Evolutionary conservation across 1,140 invertebrate species (phyloP).

Genomic region (Capitella teleta): DNA sequence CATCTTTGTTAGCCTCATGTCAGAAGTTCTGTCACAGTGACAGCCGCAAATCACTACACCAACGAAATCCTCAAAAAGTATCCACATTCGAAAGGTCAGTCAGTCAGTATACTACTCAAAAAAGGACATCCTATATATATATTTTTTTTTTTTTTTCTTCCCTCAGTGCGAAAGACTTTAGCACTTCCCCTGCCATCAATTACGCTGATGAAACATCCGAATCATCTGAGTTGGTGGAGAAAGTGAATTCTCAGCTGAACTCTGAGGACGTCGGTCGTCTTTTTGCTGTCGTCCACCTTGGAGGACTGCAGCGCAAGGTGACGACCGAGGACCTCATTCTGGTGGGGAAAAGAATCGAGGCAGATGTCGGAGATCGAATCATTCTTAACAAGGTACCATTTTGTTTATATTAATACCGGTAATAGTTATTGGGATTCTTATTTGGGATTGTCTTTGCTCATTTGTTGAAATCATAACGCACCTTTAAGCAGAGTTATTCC

Average conservation of each 20-base stretch:
- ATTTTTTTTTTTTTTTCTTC: too few species aligned
- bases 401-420: slow-evolving; percentile 4
- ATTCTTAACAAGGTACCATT: slow-evolving; percentile 66
- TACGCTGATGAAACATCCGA: too few species aligned
- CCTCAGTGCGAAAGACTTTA: too few species aligned
- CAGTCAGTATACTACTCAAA: too few species aligned
- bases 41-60: too few species aligned
- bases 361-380: slow-evolving; percentile 68
- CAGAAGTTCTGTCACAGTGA: too few species aligned
- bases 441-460: not conserved
- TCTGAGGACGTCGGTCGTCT: slow-evolving; percentile 49
- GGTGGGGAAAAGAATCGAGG: slow-evolving; percentile 71
- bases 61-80: too few species aligned
- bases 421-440: not conserved
- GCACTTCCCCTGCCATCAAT: too few species aligned
- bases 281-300: slow-evolving; percentile 73
- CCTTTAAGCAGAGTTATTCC: not conserved
- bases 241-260: not conserved
- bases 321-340: slow-evolving; percentile 76
- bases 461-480: not conserved
- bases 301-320: slow-evolving; percentile 75
- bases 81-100: too few species aligned
- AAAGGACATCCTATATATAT: too few species aligned
- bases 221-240: too few species aligned
- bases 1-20: too few species aligned